Evolutionary conservation across 2,113 vertebrate genomes (phyloP), one percentile per base, ranked within the genome.

Genomic region (Montifringilla adamsi): DNA sequence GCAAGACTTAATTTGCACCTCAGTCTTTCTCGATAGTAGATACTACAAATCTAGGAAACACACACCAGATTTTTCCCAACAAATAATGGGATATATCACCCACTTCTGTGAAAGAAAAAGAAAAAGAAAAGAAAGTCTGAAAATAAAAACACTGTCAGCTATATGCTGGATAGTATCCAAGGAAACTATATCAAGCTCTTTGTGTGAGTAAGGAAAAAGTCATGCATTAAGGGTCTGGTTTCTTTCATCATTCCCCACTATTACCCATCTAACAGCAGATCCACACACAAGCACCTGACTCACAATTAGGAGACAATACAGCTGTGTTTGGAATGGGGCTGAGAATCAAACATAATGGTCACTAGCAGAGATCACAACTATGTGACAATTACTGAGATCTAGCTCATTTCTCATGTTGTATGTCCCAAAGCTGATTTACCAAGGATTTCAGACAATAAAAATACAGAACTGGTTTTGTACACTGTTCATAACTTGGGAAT

Each of bases 141-240:
- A 93, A 94, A 87, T 28, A 67, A 91, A 82, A 85, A 10, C 69
- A 49, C 21, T 43, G 14, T 63, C 79, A 82, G 33, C 63, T 50
- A 30, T 9, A 10, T 49, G 19, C 55, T 94, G 82, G 72, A 86
- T 69, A 70, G 75, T 91, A 93, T 94, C 93, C 84, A 94, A 84
- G 90, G 87, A 92, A 95, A 93, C 63, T 52, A 28, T 49, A 78
- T 47, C 50, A 84, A 80, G 28, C 23, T 93, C 31, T 62, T 86
- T 80, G 55, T 92, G 58, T 59, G 64, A 55, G 24, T 58, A 85
- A 47, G 50, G 37, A 35, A 91, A 78, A 33, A 87, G 33, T 80
- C 15, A 20, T 23, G 39, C 39, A 67, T 47, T 83, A 77, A 87
- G 30, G 18, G 17, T 49, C 82, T 90, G 17, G 15, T 63, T 87